Percentiles rank a stretch among this genome's conserved stretches.
Evolutionary conservation across 2,888 invertebrate genomes (phyloP).

Genomic region (Sycophila texana): DNA sequence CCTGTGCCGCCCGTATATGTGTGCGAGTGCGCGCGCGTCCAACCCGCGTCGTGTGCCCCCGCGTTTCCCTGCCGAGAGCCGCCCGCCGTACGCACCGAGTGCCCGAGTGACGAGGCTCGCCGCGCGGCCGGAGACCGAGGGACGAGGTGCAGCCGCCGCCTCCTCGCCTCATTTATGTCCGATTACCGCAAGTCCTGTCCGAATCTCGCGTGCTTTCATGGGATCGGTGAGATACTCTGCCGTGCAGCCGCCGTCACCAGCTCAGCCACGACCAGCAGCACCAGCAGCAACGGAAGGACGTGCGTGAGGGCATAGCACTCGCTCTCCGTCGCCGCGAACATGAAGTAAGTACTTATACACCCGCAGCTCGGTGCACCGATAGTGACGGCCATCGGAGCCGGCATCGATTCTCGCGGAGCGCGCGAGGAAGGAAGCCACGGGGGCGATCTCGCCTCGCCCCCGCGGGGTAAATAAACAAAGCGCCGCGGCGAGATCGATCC

Average conservation of each 20-base stretch:
- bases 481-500: not conserved
- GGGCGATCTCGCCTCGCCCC: not conserved
- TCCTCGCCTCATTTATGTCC: conserved; percentile 66
- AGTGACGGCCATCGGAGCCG: not conserved
- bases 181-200: conserved; percentile 74
- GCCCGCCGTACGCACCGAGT: not conserved
- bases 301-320: conserved; percentile 74
- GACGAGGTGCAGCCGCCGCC: not conserved
- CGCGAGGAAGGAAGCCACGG: not conserved
- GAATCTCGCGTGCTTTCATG: conserved; percentile 75
- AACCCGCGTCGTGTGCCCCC: conserved; percentile 31
- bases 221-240: conserved; percentile 74
- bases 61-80: conserved; percentile 7
- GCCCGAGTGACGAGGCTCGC: not conserved
- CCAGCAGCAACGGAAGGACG: conserved; percentile 36
- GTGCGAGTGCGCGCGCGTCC: conserved; percentile 19
- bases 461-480: conserved; percentile 34
- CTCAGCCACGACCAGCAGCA: conserved; percentile 15
- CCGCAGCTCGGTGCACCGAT: no score
- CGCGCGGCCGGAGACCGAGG: not conserved
- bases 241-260: conserved; percentile 63
- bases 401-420: not conserved
- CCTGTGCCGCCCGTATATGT: no score
- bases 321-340: conserved; percentile 71
- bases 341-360: conserved; percentile 75